Evolutionary conservation across 2,797 vertebrate species (phyloP).

Genomic region (Pipistrellus pipistrellus): DNA sequence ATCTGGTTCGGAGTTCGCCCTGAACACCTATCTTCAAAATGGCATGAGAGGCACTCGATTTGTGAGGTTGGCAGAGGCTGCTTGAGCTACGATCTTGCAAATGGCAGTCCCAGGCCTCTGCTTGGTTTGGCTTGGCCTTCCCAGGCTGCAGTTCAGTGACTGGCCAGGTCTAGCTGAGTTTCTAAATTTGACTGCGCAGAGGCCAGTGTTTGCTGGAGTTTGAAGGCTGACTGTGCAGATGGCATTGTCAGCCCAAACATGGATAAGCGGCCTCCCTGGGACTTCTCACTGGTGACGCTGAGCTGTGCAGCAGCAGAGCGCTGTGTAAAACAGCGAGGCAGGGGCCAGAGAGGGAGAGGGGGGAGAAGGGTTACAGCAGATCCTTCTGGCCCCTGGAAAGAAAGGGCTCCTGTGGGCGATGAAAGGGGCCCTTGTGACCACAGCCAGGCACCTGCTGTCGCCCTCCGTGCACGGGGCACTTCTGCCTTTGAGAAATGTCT

Average conservation of each 20-base stretch:
- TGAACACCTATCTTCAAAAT: not conserved
- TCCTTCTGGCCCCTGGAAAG: conserved; percentile 60
- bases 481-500: conserved; percentile 72
- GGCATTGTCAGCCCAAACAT: not conserved
- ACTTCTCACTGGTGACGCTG: conserved; percentile 45
- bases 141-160: not conserved
- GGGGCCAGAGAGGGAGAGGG: conserved; percentile 3
- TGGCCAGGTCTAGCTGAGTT: not conserved
- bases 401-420: not conserved
- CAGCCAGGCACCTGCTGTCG: conserved; percentile 41
- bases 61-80: not conserved
- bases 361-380: conserved; percentile 66
- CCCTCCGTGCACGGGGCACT: conserved; percentile 66
- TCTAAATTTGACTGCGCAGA: not conserved
- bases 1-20: not conserved
- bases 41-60: not conserved
- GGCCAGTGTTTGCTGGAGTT: not conserved
- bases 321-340: not conserved
- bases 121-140: not conserved
- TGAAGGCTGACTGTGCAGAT: not conserved
- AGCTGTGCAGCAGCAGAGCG: conserved; percentile 60
- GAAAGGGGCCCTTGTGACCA: conserved; percentile 79
- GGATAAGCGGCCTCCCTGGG: conserved; percentile 36
- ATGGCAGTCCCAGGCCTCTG: not conserved
- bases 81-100: not conserved